Base-by-base conservation (phyloP, 2,888 invertebrate genomes). In the Tryphoninae sp. region DNA sequence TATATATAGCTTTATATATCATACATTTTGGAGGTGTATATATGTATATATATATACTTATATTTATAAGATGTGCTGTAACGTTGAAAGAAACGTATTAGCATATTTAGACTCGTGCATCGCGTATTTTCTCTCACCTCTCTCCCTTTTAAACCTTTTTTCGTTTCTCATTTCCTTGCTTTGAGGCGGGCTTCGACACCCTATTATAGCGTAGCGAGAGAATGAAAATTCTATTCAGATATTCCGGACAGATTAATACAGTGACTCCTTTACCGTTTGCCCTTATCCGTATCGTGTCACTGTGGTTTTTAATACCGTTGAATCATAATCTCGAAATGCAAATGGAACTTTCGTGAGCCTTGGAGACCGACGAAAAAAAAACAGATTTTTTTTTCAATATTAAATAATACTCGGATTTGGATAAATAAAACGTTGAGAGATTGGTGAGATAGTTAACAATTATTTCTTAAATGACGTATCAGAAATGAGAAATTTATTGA, bases 11-110 rank as follows among this genome's bases (percentile, higher is more conserved):
- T n/a, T n/a, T 13, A n/a, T 71, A 49, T 11, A 13, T 13, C 6
- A 19, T 13, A 26, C 16, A 16, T 19, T 53, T 53, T 2, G 19
- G 2, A 19, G 19, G 16, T 72, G 22, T 53, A 16, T 53, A n/a
- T 53, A 53, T 13, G 6, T 71, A 49, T 11, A 19, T 72, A 40
- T 62, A 22, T 71, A 40, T 64, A 33, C 33, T 6, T 33, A 33
- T 7, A 33, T 33, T 33, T 33, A 19, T 6, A 8, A 6, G 71
- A 67, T 79, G 55, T 55, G 61, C 45, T 74, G 40, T 11, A 49
- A 59, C 51, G 71, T 64, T 72, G 76, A 82, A 82, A 67, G 72
- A 73, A 72, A 68, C 51, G 42, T 59, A 82, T 82, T 79, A 82
- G 72, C 82, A 82, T 82, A 78, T 82, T 82, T 58, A 67, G 55